These are phyloP conservation scores for Limonius californicus DNA, from an alignment of 1,140 invertebrate genomes.

Conservation along the genomic window DNA sequence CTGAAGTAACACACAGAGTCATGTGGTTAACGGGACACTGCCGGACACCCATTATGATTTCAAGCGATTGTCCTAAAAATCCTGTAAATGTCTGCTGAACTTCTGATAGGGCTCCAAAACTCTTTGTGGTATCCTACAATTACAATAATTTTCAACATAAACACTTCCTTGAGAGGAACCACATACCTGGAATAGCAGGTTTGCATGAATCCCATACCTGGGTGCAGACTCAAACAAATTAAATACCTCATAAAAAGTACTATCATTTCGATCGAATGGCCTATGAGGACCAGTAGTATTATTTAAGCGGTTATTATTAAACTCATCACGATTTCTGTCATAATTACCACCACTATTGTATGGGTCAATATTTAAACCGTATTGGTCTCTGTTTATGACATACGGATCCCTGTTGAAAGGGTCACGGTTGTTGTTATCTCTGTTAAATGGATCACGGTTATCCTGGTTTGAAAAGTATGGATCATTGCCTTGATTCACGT, in stretches of 20 bases:
- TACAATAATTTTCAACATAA: too few species aligned
- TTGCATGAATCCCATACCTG: slow-evolving; percentile 61
- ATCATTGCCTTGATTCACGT: too few species aligned
- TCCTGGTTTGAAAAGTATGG: too few species aligned
- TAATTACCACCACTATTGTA: slow-evolving; percentile 35
- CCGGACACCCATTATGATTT: slow-evolving; percentile 67
- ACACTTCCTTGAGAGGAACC: too few species aligned
- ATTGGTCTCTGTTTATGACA: slow-evolving; percentile 37
- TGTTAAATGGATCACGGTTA: background rate
- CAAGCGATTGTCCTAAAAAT: slow-evolving; percentile 60
- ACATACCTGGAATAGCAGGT: slow-evolving; percentile 67
- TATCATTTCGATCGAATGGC: background rate
- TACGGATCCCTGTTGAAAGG: slow-evolving; percentile 36
- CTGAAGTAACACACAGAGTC: slow-evolving; percentile 86
- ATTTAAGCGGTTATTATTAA: background rate
- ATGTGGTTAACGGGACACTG: slow-evolving; percentile 77
- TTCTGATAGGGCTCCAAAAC: slow-evolving; percentile 57
- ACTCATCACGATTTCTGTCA: slow-evolving; percentile 22
- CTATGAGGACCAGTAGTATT: slow-evolving; percentile 11
- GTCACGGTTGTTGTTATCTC: slow-evolving; percentile 19
- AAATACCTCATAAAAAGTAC: slow-evolving; percentile 54
- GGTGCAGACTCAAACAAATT: slow-evolving; percentile 67
- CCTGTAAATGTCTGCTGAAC: slow-evolving; percentile 58
- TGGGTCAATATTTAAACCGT: slow-evolving; percentile 42
- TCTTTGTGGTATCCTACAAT: slow-evolving; percentile 65